These are phyloP conservation scores for Corvus cornix DNA, from an alignment of 2,113 vertebrate species.

Conservation along the genomic window DNA sequence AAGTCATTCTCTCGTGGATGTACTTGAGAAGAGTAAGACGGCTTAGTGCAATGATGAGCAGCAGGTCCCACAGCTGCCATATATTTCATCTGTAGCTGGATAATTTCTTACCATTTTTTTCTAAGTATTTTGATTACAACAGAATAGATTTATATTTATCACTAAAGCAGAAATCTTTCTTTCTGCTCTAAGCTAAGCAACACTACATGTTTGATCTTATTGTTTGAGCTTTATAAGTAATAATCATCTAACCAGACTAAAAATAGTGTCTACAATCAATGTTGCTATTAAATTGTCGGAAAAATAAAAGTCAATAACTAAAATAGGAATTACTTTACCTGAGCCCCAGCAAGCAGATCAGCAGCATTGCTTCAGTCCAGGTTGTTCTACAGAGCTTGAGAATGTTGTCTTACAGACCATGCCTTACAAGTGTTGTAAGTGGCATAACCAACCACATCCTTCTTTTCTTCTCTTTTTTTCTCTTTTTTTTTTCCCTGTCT, in stretches of 20 bases:
- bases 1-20: not conserved
- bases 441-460: slow-evolving; percentile 54
- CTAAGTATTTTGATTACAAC: not conserved
- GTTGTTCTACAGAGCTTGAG: not conserved
- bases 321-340: slow-evolving; percentile 14
- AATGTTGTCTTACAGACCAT: not conserved
- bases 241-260: not conserved
- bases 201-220: not conserved
- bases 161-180: not conserved
- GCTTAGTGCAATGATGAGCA: not conserved
- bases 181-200: not conserved
- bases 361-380: not conserved
- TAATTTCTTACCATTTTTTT: not conserved
- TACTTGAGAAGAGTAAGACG: not conserved
- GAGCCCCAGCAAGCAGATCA: not conserved
- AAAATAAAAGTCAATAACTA: not conserved
- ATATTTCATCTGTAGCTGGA: not conserved
- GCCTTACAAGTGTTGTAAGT: not conserved
- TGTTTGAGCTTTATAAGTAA: not conserved
- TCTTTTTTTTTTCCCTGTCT: not conserved
- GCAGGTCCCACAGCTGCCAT: not conserved
- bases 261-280: not conserved
- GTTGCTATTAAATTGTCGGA: not conserved
- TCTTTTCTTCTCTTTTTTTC: not conserved
- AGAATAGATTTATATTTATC: not conserved